These are phyloP conservation scores for Lissonota sp. DNA, from an alignment of 2,888 invertebrate genomes.

Conservation along the genomic window DNA sequence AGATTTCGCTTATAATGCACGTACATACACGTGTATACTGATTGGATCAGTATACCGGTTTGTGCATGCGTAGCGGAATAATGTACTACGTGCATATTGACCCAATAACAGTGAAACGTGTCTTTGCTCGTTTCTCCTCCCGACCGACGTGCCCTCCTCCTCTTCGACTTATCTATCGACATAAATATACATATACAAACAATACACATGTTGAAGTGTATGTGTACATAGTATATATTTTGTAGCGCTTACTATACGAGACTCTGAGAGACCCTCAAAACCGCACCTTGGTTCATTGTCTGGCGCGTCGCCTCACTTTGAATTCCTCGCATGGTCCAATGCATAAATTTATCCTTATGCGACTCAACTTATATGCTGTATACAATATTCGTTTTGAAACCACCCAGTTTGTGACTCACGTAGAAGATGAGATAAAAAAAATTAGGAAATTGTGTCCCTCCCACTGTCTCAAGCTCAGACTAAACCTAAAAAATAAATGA, in stretches of 20 bases:
- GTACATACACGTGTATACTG: too few relatives aligned
- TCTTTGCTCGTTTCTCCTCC: constrained; percentile 1
- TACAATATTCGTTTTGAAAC: constrained; percentile 10
- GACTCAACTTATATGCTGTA: constrained; percentile 5
- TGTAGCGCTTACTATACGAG: constrained; percentile 14
- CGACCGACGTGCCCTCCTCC: neutral
- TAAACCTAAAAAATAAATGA: too few relatives aligned
- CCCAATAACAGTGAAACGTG: constrained; percentile 42
- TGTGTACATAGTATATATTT: neutral
- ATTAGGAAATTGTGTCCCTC: constrained; percentile 25
- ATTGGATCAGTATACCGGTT: neutral
- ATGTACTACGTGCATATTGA: constrained; percentile 15
- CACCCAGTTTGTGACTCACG: constrained; percentile 13
- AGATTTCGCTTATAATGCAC: too few relatives aligned
- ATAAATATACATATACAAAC: neutral
- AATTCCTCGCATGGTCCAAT: constrained; percentile 51
- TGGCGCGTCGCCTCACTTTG: constrained; percentile 42
- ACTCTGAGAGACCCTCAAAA: constrained; percentile 26
- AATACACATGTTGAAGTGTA: neutral
- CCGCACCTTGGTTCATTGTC: constrained; percentile 62
- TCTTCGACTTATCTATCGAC: constrained; percentile 21
- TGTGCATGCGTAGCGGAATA: neutral
- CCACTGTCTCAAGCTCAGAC: too few relatives aligned
- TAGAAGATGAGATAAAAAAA: constrained; percentile 50
- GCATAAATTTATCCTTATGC: constrained; percentile 61